A percentile compares a stretch with the other conserved stretches of the same genome.
phyloP scores from a whole-genome alignment of 2,888 invertebrate genomes.

The Dorcus parallelipipedus region DNA sequence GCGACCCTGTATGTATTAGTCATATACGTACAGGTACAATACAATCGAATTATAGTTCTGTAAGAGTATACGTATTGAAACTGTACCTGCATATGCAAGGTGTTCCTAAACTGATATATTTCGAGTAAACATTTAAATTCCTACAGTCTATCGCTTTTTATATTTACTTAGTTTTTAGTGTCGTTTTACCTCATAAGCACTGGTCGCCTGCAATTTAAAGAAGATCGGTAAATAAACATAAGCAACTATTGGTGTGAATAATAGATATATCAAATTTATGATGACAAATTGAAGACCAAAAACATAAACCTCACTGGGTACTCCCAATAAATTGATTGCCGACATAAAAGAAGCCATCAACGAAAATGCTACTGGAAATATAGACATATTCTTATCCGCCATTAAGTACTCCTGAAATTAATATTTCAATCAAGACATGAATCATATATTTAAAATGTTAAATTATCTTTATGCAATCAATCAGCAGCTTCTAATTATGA shows the following conservation, averaged over 20 bases:
- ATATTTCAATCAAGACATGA: background rate
- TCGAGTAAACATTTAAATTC: too few relatives aligned
- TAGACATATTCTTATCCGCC: slow-evolving; percentile 77
- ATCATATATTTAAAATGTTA: background rate
- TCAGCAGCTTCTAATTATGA: too few relatives aligned
- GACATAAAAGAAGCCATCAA: slow-evolving; percentile 95
- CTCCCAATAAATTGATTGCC: slow-evolving; percentile 83
- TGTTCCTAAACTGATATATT: too few relatives aligned
- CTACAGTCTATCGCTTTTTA: too few relatives aligned
- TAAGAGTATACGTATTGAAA: too few relatives aligned
- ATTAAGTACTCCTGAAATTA: slow-evolving; percentile 72
- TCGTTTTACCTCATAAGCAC: slow-evolving; percentile 73
- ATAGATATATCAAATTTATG: slow-evolving; percentile 70
- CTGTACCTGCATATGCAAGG: too few relatives aligned
- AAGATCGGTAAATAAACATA: slow-evolving; percentile 82
- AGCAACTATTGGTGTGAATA: slow-evolving; percentile 77
- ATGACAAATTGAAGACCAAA: slow-evolving; percentile 77
- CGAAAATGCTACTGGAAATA: slow-evolving; percentile 80
- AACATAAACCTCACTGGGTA: slow-evolving; percentile 82
- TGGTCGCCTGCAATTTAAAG: slow-evolving; percentile 77
- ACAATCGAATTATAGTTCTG: too few relatives aligned
- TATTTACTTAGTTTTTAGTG: too few relatives aligned
- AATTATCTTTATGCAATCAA: too few relatives aligned
- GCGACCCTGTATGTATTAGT: too few relatives aligned
- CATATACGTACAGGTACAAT: too few relatives aligned